These are phyloP conservation scores for Empidonax traillii DNA, from an alignment of 2,113 vertebrate genomes.

Conservation along the genomic window DNA sequence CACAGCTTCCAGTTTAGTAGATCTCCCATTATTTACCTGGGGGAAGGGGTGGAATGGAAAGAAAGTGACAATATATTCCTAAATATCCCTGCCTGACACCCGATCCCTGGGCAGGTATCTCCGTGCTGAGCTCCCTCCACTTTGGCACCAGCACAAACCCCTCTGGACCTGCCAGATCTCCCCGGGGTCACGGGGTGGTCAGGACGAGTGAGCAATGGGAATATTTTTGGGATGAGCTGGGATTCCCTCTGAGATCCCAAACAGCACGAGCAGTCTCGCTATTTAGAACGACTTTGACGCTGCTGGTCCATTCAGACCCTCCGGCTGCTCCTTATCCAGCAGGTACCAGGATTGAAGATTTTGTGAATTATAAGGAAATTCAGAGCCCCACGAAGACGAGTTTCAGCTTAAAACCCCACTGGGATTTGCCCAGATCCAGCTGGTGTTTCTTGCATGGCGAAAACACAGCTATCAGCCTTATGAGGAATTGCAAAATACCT, in stretches of 20 bases:
- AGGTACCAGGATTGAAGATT: background rate
- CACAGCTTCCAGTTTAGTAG: background rate
- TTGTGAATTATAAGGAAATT: background rate
- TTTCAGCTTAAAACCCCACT: background rate
- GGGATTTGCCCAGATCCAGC: background rate
- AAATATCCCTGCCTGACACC: background rate
- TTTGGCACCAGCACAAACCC: conserved; percentile 23
- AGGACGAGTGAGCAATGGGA: background rate
- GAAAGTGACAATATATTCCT: background rate
- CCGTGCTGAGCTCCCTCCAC: background rate
- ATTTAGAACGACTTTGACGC: background rate
- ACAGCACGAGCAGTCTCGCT: background rate
- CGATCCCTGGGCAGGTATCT: background rate
- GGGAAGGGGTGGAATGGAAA: rapidly evolving
- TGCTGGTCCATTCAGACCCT: background rate
- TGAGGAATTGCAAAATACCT: background rate
- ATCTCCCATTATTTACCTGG: background rate
- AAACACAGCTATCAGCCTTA: background rate
- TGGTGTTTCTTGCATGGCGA: background rate
- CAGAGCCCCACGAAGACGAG: background rate
- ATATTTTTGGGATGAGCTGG: conserved; percentile 11
- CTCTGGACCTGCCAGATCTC: conserved; percentile 39
- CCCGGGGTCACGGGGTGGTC: conserved; percentile 31
- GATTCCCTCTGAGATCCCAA: background rate
- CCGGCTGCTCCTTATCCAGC: background rate